phyloP scores from a whole-genome alignment of 2,113 vertebrate genomes.

The Seriola dumerili region DNA sequence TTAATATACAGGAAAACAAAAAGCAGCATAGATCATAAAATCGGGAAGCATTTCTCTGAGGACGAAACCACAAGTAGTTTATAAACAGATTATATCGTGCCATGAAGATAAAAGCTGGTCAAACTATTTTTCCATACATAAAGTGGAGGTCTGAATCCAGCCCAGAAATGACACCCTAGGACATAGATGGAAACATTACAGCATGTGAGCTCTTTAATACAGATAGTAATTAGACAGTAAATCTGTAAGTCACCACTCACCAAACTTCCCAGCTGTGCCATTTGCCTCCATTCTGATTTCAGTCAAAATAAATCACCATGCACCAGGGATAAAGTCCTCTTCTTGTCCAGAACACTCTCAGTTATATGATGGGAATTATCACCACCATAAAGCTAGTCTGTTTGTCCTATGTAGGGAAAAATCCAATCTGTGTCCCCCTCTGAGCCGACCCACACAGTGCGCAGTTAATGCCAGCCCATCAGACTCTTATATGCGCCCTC shows the following conservation, averaged over 20 bases:
- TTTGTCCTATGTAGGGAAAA: background rate
- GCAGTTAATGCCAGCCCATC: slow-evolving; percentile 7
- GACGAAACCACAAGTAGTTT: background rate
- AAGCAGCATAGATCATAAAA: background rate
- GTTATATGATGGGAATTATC: background rate
- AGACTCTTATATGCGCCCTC: slow-evolving; percentile 13
- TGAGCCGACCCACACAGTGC: slow-evolving; percentile 33
- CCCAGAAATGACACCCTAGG: background rate
- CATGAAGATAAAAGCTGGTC: background rate
- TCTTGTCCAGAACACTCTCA: background rate
- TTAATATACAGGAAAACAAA: background rate
- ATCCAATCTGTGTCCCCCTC: slow-evolving; percentile 8
- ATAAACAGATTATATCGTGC: background rate
- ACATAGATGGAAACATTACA: background rate
- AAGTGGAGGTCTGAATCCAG: background rate
- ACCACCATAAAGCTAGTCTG: background rate
- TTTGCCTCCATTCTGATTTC: slow-evolving; percentile 73
- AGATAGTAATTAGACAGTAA: background rate
- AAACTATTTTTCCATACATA: background rate
- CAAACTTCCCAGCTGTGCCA: slow-evolving; percentile 38
- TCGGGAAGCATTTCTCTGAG: background rate
- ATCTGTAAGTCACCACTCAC: slow-evolving; percentile 65
- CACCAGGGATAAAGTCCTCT: background rate
- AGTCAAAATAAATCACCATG: slow-evolving; percentile 13
- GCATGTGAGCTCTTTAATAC: rapidly evolving